Evolutionary conservation across 2,888 invertebrate genomes (phyloP).

Genomic region (Clepsis dumicolana): DNA sequence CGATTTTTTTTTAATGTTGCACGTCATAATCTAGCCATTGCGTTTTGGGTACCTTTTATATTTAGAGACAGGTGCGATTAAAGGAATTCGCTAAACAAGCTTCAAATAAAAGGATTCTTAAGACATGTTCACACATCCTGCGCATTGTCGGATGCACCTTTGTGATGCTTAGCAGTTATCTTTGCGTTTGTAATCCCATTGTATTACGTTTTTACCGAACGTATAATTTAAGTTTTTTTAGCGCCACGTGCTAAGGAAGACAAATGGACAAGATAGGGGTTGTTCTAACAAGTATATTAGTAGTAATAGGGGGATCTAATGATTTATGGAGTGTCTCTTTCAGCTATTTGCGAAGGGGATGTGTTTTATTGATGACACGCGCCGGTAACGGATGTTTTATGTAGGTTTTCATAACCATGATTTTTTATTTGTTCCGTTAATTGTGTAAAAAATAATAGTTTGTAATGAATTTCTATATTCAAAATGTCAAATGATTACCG

Average conservation of each 20-base stretch:
- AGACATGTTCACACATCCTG: slow-evolving; percentile 73
- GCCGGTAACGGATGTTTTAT: slow-evolving; percentile 52
- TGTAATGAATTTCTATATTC: too few relatives aligned
- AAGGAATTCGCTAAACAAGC: slow-evolving; percentile 55
- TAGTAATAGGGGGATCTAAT: slow-evolving; percentile 77
- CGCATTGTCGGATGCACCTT: slow-evolving; percentile 71
- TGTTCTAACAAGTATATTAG: slow-evolving; percentile 85
- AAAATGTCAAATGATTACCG: too few relatives aligned
- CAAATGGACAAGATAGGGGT: slow-evolving; percentile 81
- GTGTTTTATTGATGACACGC: slow-evolving; percentile 82
- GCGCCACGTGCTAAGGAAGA: slow-evolving; percentile 69
- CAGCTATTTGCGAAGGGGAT: slow-evolving; percentile 77
- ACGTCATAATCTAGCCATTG: not conserved
- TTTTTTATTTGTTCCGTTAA: slow-evolving; percentile 47
- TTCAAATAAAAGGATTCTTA: slow-evolving; percentile 63
- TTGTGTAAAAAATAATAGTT: not conserved
- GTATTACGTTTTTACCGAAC: slow-evolving; percentile 61
- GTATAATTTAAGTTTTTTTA: slow-evolving; percentile 76
- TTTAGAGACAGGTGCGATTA: slow-evolving; percentile 67
- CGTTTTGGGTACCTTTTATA: not conserved
- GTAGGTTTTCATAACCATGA: slow-evolving; percentile 64
- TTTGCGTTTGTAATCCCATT: slow-evolving; percentile 62
- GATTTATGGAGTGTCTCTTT: slow-evolving; percentile 83
- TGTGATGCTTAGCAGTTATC: slow-evolving; percentile 83
- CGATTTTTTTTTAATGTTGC: not conserved